Evolutionary conservation across 2,888 invertebrate genomes (phyloP).

Genomic region (Baccha elongata): DNA sequence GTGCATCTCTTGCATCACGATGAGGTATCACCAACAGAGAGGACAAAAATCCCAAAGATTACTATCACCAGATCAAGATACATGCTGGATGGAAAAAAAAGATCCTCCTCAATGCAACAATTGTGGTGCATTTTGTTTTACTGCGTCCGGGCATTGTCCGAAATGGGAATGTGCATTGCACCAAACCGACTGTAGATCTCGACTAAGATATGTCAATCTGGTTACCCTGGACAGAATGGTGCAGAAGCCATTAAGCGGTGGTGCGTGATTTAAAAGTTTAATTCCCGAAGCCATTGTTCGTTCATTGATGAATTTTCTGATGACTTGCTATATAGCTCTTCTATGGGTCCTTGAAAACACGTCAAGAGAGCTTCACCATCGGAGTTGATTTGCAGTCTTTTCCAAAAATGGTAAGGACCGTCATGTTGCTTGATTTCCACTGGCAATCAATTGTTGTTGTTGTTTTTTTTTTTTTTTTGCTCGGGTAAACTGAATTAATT

Average conservation of each 20-base stretch:
- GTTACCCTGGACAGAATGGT: slow-evolving; percentile 18
- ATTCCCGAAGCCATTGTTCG: slow-evolving; percentile 67
- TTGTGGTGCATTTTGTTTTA: slow-evolving; percentile 23
- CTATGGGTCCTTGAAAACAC: slow-evolving; percentile 54
- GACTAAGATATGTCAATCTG: slow-evolving; percentile 68
- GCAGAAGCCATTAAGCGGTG: slow-evolving; percentile 55
- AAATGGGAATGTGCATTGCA: slow-evolving; percentile 48
- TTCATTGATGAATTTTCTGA: slow-evolving; percentile 69
- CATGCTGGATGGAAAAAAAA: slow-evolving; percentile 16
- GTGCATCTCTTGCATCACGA: slow-evolving; percentile 68
- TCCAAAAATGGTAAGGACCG: slow-evolving; percentile 65
- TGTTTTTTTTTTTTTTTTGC: slow-evolving; percentile 12
- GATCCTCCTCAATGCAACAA: slow-evolving; percentile 37
- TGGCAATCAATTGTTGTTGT: slow-evolving; percentile 26
- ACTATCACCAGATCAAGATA: slow-evolving; percentile 64
- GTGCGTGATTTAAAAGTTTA: slow-evolving; percentile 73
- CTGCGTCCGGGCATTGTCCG: slow-evolving; percentile 53
- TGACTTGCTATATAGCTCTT: slow-evolving; percentile 9
- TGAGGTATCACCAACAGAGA: slow-evolving; percentile 37
- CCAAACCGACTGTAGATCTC: slow-evolving; percentile 55
- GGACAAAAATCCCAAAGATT: slow-evolving; percentile 51
- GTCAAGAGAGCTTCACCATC: slow-evolving; percentile 24
- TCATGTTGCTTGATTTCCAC: slow-evolving; percentile 41
- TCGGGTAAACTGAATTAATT: slow-evolving; percentile 55
- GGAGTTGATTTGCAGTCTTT: slow-evolving; percentile 36